These are phyloP conservation scores for Tupaia chinensis DNA, from an alignment of 2,113 vertebrate species.

Conservation along the genomic window DNA sequence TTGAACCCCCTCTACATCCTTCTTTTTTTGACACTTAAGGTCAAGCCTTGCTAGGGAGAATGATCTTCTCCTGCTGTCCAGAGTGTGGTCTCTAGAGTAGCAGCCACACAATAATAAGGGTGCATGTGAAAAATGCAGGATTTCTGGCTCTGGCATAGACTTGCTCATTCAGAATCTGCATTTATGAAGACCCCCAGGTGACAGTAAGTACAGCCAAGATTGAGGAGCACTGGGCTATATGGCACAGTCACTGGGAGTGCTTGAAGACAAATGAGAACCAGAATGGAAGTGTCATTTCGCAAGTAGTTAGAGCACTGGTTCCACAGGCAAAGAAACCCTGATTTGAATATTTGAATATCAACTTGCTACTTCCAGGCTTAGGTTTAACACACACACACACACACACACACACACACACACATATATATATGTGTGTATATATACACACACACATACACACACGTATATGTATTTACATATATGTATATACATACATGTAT, in stretches of 20 bases:
- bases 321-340: background rate
- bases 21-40: background rate
- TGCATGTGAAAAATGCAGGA: background rate
- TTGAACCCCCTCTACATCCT: background rate
- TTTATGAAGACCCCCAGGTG: constrained; percentile 14
- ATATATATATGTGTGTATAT: too few species aligned
- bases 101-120: background rate
- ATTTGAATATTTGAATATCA: constrained; percentile 57
- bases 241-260: background rate
- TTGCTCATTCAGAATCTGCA: constrained; percentile 18
- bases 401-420: too few species aligned
- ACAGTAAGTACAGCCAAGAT: background rate
- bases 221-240: background rate
- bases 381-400: too few species aligned
- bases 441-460: too few species aligned
- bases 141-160: background rate
- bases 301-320: background rate
- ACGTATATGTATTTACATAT: too few species aligned
- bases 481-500: too few species aligned
- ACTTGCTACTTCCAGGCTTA: background rate
- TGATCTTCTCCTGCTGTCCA: background rate
- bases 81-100: background rate
- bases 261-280: constrained; percentile 40
- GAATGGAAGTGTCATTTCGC: background rate
- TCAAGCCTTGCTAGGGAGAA: background rate